A percentile compares a stretch with the other conserved stretches of the same genome.
Evolutionary conservation across 1,140 invertebrate genomes (phyloP).

Genomic region (Rhagoletis zephyria): DNA sequence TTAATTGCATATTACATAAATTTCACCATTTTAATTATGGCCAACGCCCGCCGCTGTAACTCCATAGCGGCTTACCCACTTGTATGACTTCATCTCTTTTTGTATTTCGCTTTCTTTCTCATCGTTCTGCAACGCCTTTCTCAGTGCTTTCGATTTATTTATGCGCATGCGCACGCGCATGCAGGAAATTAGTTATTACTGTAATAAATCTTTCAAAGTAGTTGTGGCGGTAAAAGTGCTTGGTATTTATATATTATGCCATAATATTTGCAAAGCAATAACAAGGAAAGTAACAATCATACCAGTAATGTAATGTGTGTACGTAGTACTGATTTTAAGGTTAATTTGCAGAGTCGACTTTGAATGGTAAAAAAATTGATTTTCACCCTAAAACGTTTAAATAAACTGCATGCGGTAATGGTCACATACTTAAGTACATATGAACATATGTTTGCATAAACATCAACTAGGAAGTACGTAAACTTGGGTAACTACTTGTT

Average conservation of each 20-base stretch:
- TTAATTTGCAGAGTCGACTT: background rate
- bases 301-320: no score
- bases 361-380: background rate
- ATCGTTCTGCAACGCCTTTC: background rate
- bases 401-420: background rate
- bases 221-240: background rate
- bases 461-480: background rate
- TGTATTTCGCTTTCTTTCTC: background rate
- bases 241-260: background rate
- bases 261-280: background rate
- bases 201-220: slow-evolving; percentile 16
- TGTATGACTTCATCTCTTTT: background rate
- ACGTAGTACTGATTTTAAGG: background rate
- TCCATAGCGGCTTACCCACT: background rate
- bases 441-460: no score
- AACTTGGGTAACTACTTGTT: background rate
- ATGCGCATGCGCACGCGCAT: background rate
- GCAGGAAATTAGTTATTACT: slow-evolving; percentile 28
- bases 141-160: background rate
- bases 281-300: background rate
- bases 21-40: slow-evolving; percentile 35
- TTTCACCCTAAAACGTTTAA: background rate
- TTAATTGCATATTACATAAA: slow-evolving; percentile 35
- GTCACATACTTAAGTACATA: no score
- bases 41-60: background rate